Evolutionary conservation across 2,888 invertebrate genomes (phyloP), one percentile per base, ranked within the genome.

Genomic region (Mythimna ferrago): DNA sequence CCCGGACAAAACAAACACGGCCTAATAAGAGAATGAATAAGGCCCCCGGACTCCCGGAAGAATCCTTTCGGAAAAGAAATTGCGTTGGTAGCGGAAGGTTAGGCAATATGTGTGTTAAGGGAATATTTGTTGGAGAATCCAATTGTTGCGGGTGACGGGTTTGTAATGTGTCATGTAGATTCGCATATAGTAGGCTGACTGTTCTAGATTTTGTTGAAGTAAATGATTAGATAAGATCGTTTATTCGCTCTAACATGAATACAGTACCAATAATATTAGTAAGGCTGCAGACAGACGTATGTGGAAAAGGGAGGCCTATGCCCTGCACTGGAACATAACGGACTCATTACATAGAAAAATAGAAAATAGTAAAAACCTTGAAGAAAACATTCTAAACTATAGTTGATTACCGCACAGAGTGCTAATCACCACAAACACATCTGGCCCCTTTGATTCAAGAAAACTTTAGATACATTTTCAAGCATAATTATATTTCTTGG

Each of bases 1-100:
- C 91, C 89, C 87, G 86, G 85, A 89, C 93, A 93, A 92, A 95
- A 93, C 93, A 95, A 95, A 95, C 92, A 94, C 77, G 88, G 88
- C 85, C 91, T 94, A 94, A 94, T 93, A 92, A 92, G 88, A 88
- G 90, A 87, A 87, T 89, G 90, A 90, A 86, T 88, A 89, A 89
- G 87, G 88, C 89, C 88, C 89, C 86, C 76, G 82, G 69, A 61
- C 60, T 58, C 70, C 53, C 48, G 61, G 71, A 92, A 87, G 87
- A 87, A 87, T 85, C 86, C 83, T 88, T 86, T 82, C 81, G 84
- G 84, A 88, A 91, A 91, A 90, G 90, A 89, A 87, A 89, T 89
- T 86, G 85, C 80, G 69, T 53, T 67, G 62, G 44, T 4, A 44
- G 61, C 68, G 72, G 71, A 76, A 82, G 74, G 78, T 80, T 82